Evolutionary conservation across 2,113 vertebrate species (phyloP).

Genomic region (Cyphomyrus plagiostoma): DNA sequence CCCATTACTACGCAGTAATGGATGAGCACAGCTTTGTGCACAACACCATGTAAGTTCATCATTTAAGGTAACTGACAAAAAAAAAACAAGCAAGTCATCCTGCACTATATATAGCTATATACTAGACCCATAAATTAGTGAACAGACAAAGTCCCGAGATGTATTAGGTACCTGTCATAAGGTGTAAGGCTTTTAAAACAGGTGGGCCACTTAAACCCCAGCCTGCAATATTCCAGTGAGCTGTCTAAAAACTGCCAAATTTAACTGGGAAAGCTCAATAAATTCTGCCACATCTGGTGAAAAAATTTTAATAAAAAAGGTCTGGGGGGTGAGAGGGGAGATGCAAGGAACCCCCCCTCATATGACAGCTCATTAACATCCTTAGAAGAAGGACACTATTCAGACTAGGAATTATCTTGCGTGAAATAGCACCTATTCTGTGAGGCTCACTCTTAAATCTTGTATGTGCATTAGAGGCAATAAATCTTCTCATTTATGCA

Average conservation of each 20-base stretch:
- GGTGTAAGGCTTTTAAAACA: not conserved
- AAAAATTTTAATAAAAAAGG: not conserved
- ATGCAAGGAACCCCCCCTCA: not conserved
- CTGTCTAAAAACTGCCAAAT: not conserved
- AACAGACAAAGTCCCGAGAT: not conserved
- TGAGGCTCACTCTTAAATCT: not conserved
- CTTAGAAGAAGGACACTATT: not conserved
- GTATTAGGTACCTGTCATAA: not conserved
- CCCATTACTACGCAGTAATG: not conserved
- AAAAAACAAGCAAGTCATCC: not conserved
- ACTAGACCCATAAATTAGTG: not conserved
- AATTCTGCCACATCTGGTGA: not conserved
- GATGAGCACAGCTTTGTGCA: not conserved
- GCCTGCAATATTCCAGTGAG: not conserved
- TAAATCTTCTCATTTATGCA: slow-evolving; percentile 10
- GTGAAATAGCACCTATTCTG: not conserved
- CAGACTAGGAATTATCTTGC: not conserved
- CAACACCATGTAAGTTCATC: not conserved
- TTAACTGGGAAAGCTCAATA: not conserved
- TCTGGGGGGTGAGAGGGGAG: not conserved
- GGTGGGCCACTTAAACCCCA: not conserved
- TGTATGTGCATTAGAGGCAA: not conserved
- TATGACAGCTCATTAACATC: slow-evolving; percentile 1
- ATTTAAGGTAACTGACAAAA: not conserved
- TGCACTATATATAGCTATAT: not conserved